phyloP scores from a whole-genome alignment of 1,140 invertebrate genomes.

The Tribolium madens region DNA sequence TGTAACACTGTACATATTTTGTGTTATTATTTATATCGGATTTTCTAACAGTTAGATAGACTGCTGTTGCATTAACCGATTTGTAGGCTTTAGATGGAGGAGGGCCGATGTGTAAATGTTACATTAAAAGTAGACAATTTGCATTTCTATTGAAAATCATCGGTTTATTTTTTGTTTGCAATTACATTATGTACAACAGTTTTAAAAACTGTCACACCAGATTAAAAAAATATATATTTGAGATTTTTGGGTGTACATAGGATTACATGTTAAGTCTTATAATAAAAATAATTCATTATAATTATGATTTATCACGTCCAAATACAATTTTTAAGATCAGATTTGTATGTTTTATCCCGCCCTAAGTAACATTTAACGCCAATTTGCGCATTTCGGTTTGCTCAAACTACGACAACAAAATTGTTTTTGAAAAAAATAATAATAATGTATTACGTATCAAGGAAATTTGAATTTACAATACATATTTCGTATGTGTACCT shows the following conservation, averaged over 20 bases:
- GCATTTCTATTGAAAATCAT: not conserved
- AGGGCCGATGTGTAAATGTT: conserved; percentile 10
- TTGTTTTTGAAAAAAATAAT: too few relatives aligned
- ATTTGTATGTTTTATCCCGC: not conserved
- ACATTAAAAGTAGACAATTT: not conserved
- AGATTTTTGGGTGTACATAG: conserved; percentile 20
- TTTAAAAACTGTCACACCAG: not conserved
- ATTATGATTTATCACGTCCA: conserved; percentile 6
- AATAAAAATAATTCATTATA: conserved; percentile 7
- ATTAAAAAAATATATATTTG: not conserved
- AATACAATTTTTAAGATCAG: conserved; percentile 19
- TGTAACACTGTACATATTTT: conserved; percentile 23
- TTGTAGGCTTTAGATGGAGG: conserved; percentile 7
- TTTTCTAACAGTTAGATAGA: not conserved
- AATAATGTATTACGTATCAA: too few relatives aligned
- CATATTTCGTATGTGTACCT: not conserved
- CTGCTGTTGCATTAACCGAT: not conserved
- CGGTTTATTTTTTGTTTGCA: not conserved
- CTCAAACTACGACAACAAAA: too few relatives aligned
- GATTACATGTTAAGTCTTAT: conserved; percentile 19
- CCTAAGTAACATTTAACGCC: too few relatives aligned
- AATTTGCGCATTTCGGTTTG: too few relatives aligned
- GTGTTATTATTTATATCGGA: not conserved
- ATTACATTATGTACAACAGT: not conserved
- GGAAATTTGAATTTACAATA: not conserved